These are phyloP conservation scores for Toxostoma redivivum DNA, from an alignment of 2,113 vertebrate species.

Conservation along the genomic window DNA sequence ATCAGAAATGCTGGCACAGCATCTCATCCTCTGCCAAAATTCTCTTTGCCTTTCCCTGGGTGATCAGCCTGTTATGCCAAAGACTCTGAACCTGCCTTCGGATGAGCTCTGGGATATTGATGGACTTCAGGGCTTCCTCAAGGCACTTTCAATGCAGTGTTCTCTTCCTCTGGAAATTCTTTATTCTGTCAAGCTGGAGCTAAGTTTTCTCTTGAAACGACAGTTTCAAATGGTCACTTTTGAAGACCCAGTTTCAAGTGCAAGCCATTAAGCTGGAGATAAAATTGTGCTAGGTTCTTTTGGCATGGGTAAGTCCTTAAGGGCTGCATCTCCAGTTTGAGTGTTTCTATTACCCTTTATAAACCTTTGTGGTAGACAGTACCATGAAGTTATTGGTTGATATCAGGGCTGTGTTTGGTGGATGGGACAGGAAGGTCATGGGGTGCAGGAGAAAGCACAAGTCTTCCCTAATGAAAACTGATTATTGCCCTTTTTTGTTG, in stretches of 20 bases:
- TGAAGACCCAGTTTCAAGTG: background rate
- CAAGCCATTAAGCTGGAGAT: background rate
- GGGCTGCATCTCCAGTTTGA: background rate
- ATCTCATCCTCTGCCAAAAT: background rate
- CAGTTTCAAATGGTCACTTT: background rate
- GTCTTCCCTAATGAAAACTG: background rate
- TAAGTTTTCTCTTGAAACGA: background rate
- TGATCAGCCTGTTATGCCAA: background rate
- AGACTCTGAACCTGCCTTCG: background rate
- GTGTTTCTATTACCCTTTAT: background rate
- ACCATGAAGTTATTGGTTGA: background rate
- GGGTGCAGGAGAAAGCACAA: background rate
- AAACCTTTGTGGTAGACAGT: background rate
- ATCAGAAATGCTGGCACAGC: background rate
- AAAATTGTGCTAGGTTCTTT: background rate
- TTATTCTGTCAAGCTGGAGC: background rate
- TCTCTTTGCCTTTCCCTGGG: background rate
- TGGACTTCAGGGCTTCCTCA: background rate
- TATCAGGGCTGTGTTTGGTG: background rate
- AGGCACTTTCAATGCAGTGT: background rate
- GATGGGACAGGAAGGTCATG: background rate
- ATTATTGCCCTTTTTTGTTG: background rate
- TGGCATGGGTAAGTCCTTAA: background rate
- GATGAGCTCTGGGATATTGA: background rate
- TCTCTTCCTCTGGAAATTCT: background rate